Percentiles rank a stretch among this genome's conserved stretches.
These are phyloP conservation scores for Psilopogon haemacephalus DNA, from an alignment of 2,113 vertebrate species.

Conservation along the genomic window DNA sequence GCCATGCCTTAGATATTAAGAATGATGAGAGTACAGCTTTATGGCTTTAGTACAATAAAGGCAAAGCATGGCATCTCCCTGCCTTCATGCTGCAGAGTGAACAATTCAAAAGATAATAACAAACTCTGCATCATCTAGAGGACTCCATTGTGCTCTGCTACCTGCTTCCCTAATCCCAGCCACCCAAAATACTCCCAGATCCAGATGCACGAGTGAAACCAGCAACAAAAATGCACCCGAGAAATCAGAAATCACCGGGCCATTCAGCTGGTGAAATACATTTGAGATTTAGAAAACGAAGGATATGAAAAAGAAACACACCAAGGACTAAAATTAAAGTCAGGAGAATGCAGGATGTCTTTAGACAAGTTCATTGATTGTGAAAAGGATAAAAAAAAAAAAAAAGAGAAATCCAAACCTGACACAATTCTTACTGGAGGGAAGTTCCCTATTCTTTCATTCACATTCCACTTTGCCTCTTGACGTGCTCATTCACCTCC, in stretches of 20 bases:
- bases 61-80: not conserved
- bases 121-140: not conserved
- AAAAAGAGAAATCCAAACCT: not conserved
- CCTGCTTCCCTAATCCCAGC: conserved; percentile 17
- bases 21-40: not conserved
- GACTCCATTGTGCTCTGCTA: conserved; percentile 13
- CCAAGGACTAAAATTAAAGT: not conserved
- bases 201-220: not conserved
- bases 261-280: conserved; percentile 4
- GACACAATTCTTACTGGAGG: not conserved
- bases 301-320: not conserved
- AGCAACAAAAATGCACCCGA: not conserved
- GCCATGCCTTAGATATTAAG: not conserved
- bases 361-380: not conserved
- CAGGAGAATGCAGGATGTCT: not conserved
- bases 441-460: not conserved
- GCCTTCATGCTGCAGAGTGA: conserved; percentile 4
- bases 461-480: not conserved
- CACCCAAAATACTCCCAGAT: not conserved
- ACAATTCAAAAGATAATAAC: conserved; percentile 37
- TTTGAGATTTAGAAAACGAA: conserved; percentile 16
- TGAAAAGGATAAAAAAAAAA: not conserved
- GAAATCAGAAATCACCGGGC: conserved; percentile 23
- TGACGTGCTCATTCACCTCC: not conserved
- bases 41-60: conserved; percentile 9